phyloP scores from a whole-genome alignment of 1,140 invertebrate species.

The Pantala flavescens region DNA sequence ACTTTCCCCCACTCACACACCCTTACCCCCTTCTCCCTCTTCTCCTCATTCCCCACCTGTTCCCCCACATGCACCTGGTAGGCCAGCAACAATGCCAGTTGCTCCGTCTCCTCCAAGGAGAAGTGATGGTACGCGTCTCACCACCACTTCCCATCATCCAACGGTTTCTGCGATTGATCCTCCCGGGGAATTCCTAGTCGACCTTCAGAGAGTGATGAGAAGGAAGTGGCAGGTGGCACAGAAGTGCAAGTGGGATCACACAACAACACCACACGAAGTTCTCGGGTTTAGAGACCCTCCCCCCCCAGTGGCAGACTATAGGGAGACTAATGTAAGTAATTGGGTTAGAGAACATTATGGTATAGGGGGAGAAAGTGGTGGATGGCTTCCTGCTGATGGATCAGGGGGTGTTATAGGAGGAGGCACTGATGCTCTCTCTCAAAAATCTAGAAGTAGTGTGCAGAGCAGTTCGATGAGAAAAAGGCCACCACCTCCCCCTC shows the following conservation, averaged over 20 bases:
- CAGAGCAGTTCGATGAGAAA: slow-evolving; percentile 37
- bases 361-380: slow-evolving; percentile 34
- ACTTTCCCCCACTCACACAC: slow-evolving; percentile 34
- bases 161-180: slow-evolving; percentile 56
- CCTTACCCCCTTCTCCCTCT: slow-evolving; percentile 33
- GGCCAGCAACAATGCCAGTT: slow-evolving; percentile 20
- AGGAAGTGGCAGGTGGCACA: slow-evolving; percentile 89
- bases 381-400: not conserved
- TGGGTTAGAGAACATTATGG: slow-evolving; percentile 87
- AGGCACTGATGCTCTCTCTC: slow-evolving; percentile 14
- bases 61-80: slow-evolving; percentile 28
- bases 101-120: slow-evolving; percentile 51
- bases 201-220: slow-evolving; percentile 80
- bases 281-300: slow-evolving; percentile 75
- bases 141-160: slow-evolving; percentile 61
- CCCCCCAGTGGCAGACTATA: slow-evolving; percentile 51
- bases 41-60: slow-evolving; percentile 24
- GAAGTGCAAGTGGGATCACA: slow-evolving; percentile 74
- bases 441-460: slow-evolving; percentile 21
- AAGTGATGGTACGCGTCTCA: slow-evolving; percentile 48
- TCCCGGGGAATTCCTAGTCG: slow-evolving; percentile 71
- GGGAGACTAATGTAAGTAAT: slow-evolving; percentile 73
- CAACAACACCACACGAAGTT: slow-evolving; percentile 79
- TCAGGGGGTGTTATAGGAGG: slow-evolving; percentile 31
- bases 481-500: slow-evolving; percentile 62